Conservation (phyloP, 1,140 invertebrate genomes). For the Acromyrmex charruanus region DNA sequence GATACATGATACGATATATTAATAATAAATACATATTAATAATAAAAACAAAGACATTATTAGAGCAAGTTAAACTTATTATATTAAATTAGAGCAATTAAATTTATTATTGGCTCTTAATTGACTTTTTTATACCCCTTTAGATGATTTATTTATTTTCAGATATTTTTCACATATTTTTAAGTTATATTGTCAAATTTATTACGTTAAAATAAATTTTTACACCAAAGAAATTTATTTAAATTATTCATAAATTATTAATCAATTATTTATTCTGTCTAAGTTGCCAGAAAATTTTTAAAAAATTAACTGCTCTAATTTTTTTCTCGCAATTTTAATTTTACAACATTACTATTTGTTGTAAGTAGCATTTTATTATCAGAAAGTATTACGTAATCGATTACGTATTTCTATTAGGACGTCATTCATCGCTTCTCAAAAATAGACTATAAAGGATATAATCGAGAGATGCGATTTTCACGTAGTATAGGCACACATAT, state of each 20-base stretch:
- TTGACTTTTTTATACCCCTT: too few species aligned
- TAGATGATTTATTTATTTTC: too few species aligned
- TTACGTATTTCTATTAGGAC: neutral
- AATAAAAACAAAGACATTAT: neutral
- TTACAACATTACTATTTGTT: neutral
- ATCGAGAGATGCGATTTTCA: neutral
- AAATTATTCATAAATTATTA: slow-evolving; percentile 27
- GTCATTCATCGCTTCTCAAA: neutral
- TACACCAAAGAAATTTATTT: neutral
- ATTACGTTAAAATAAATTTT: neutral
- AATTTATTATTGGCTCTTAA: too few species aligned
- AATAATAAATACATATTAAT: neutral
- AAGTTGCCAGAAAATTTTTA: neutral
- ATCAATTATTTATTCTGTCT: neutral
- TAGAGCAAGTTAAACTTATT: neutral
- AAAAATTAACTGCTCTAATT: neutral
- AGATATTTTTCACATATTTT: too few species aligned
- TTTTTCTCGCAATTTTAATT: neutral
- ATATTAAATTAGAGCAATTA: too few species aligned
- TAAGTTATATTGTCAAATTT: neutral
- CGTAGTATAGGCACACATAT: neutral
- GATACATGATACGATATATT: neutral
- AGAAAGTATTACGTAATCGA: neutral
- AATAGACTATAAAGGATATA: neutral
- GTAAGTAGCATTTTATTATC: neutral